These are phyloP conservation scores for Percopsis transmontana DNA, from an alignment of 2,113 vertebrate species.

Conservation along the genomic window DNA sequence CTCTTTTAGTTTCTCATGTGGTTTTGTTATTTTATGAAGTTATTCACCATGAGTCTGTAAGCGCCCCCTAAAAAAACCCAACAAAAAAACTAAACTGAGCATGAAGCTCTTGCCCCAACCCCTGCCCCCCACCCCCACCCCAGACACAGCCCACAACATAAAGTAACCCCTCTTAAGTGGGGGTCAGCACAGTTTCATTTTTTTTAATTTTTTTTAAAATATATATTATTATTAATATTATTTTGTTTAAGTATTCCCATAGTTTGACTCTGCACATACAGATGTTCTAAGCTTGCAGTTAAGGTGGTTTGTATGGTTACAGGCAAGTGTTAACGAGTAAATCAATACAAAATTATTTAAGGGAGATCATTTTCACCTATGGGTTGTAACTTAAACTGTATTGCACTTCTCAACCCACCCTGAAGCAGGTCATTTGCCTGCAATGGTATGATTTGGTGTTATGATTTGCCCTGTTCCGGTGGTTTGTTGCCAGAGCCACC, in stretches of 20 bases:
- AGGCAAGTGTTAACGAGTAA: not conserved
- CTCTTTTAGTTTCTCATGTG: constrained; percentile 70
- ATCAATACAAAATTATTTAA: too few relatives aligned
- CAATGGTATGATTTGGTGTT: constrained; percentile 20
- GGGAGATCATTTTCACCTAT: too few relatives aligned
- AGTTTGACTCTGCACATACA: constrained; percentile 55
- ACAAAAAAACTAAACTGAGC: constrained; percentile 55
- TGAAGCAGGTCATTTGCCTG: too few relatives aligned
- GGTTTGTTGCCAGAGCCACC: constrained; percentile 40
- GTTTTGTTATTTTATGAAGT: constrained; percentile 66
- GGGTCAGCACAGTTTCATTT: constrained; percentile 42
- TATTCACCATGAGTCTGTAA: constrained; percentile 67
- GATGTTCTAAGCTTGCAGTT: constrained; percentile 27
- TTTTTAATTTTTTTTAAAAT: not conserved
- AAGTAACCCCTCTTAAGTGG: constrained; percentile 16
- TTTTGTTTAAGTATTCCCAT: constrained; percentile 41
- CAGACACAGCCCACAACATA: constrained; percentile 17
- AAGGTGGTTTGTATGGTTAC: constrained; percentile 52
- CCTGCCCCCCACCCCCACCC: constrained; percentile 9
- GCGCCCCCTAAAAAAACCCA: constrained; percentile 44
- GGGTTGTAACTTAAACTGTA: too few relatives aligned
- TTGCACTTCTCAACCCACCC: too few relatives aligned
- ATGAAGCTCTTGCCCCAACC: constrained; percentile 31
- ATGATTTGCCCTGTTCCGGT: constrained; percentile 23
- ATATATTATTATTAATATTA: constrained; percentile 4